phyloP scores from a whole-genome alignment of 2,113 vertebrate genomes.

The Collichthys lucidus region DNA sequence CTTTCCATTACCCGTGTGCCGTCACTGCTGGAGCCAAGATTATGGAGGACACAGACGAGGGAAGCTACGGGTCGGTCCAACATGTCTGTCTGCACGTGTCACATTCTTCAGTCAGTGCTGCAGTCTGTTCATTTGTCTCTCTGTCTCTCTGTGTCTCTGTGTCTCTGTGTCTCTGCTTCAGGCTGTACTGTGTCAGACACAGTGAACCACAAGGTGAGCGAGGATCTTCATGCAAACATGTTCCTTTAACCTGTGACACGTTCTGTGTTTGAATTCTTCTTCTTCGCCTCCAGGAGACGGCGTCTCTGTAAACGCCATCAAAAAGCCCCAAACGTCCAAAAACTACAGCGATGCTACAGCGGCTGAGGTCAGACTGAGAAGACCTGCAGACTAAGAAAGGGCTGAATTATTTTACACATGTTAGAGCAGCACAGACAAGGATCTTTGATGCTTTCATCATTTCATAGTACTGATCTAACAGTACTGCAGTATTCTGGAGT shows the following conservation, averaged over 20 bases:
- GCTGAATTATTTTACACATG: too few species aligned
- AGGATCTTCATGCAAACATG: background rate
- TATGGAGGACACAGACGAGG: constrained; percentile 8
- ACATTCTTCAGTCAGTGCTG: background rate
- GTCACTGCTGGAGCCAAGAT: constrained; percentile 8
- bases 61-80: constrained; percentile 68
- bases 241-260: background rate
- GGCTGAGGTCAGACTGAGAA: constrained; percentile 38
- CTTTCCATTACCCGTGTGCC: constrained; percentile 84
- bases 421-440: too few species aligned
- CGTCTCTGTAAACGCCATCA: background rate
- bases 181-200: constrained; percentile 65
- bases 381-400: too few species aligned
- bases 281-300: constrained; percentile 22
- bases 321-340: background rate
- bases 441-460: too few species aligned
- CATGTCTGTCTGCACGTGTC: background rate
- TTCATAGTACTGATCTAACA: background rate
- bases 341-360: background rate
- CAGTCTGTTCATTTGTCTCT: background rate
- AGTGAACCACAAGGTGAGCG: background rate
- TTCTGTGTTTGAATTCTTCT: background rate
- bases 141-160: too few species aligned
- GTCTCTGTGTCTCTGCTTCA: constrained; percentile 35
- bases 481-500: background rate